Evolutionary conservation across 1,140 invertebrate species (phyloP).

Genomic region (Rhyacophila brunnea): DNA sequence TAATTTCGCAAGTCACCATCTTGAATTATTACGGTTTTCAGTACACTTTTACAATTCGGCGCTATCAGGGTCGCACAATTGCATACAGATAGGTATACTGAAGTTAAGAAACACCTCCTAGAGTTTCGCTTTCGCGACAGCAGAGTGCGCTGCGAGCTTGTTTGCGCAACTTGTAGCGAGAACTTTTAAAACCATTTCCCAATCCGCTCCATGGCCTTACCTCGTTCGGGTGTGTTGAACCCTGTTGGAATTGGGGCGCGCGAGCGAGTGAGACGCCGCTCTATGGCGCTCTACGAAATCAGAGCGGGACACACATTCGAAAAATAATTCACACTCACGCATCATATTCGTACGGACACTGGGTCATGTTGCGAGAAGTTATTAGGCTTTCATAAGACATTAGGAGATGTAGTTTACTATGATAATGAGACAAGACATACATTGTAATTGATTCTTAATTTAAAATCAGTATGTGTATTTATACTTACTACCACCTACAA

Average conservation of each 20-base stretch:
- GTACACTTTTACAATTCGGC: too few species aligned
- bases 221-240: slow-evolving; percentile 35
- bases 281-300: background rate
- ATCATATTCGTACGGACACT: too few species aligned
- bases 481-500: too few species aligned
- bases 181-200: slow-evolving; percentile 28
- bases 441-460: too few species aligned
- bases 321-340: too few species aligned
- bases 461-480: too few species aligned
- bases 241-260: slow-evolving; percentile 23
- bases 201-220: slow-evolving; percentile 33
- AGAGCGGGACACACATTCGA: too few species aligned
- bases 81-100: background rate
- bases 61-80: too few species aligned
- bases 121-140: slow-evolving; percentile 29
- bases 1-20: too few species aligned
- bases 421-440: background rate
- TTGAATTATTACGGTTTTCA: too few species aligned
- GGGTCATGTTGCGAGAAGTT: too few species aligned
- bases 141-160: background rate
- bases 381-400: background rate
- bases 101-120: background rate
- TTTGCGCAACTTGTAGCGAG: too few species aligned
- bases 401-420: background rate
- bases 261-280: slow-evolving; percentile 10